These are phyloP conservation scores for Harpalus rubripes DNA, from an alignment of 2,888 invertebrate genomes.

Conservation along the genomic window DNA sequence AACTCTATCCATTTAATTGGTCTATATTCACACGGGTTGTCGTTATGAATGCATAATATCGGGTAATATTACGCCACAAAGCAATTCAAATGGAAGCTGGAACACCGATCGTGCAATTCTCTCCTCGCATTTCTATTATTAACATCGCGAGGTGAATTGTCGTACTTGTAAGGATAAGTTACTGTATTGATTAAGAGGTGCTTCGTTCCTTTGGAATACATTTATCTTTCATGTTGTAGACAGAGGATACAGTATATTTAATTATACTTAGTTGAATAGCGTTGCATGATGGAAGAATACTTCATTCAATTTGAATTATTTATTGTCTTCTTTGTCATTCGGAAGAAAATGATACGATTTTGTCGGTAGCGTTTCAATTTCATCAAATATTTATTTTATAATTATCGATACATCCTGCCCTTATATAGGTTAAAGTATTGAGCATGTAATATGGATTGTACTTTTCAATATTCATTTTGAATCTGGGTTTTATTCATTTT, in stretches of 20 bases:
- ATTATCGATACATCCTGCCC: too few relatives aligned
- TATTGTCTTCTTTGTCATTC: background rate
- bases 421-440: too few relatives aligned
- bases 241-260: background rate
- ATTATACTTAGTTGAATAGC: background rate
- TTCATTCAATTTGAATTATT: background rate
- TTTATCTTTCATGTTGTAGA: background rate
- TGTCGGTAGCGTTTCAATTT: too few relatives aligned
- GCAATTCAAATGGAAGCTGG: background rate
- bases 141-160: background rate
- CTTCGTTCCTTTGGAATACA: background rate
- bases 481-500: too few relatives aligned
- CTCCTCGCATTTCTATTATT: background rate
- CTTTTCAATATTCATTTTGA: too few relatives aligned
- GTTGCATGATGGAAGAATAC: background rate
- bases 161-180: background rate
- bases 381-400: too few relatives aligned
- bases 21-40: background rate
- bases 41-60: background rate
- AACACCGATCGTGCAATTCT: background rate
- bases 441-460: too few relatives aligned
- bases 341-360: background rate
- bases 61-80: background rate
- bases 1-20: background rate
- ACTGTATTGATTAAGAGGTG: background rate